Conservation (phyloP, 1,140 invertebrate genomes). For the Philopotamus ludificatus region DNA sequence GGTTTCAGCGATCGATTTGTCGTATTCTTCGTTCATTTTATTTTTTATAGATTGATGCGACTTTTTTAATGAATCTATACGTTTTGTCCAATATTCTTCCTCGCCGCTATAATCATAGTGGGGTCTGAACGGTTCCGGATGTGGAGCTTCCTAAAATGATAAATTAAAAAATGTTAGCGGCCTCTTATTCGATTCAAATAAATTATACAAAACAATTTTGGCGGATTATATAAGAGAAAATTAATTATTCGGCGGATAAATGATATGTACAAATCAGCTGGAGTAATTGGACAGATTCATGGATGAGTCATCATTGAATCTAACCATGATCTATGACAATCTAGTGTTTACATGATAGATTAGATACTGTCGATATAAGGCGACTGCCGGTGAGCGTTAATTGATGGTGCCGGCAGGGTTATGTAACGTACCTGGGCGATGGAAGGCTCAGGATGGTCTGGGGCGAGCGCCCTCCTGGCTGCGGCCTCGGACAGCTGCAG, state of each 20-base stretch:
- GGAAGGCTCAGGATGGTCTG: not conserved
- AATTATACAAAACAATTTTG: not conserved
- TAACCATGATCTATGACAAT: too few relatives aligned
- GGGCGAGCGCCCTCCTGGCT: not conserved
- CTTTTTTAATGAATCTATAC: constrained; percentile 54
- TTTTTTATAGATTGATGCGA: constrained; percentile 53
- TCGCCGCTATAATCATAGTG: constrained; percentile 29
- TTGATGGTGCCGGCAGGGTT: not conserved
- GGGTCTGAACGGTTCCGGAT: constrained; percentile 26
- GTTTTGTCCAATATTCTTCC: constrained; percentile 57
- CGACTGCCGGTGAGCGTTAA: too few relatives aligned
- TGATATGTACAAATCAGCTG: not conserved
- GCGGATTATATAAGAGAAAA: not conserved
- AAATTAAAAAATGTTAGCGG: constrained; percentile 2
- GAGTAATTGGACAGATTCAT: not conserved
- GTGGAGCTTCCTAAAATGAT: not conserved
- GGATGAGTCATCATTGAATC: too few relatives aligned
- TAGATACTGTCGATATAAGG: not conserved
- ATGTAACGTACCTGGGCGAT: constrained; percentile 9
- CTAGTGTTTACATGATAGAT: not conserved
- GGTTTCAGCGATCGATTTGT: constrained; percentile 49
- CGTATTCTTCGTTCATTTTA: constrained; percentile 56
- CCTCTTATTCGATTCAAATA: not conserved
- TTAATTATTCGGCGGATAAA: not conserved
- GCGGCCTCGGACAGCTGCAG: constrained; percentile 19